Percentiles rank a stretch among this genome's conserved stretches.
Conservation (phyloP, 2,797 vertebrate species). For the Sarcoramphus papa region DNA sequence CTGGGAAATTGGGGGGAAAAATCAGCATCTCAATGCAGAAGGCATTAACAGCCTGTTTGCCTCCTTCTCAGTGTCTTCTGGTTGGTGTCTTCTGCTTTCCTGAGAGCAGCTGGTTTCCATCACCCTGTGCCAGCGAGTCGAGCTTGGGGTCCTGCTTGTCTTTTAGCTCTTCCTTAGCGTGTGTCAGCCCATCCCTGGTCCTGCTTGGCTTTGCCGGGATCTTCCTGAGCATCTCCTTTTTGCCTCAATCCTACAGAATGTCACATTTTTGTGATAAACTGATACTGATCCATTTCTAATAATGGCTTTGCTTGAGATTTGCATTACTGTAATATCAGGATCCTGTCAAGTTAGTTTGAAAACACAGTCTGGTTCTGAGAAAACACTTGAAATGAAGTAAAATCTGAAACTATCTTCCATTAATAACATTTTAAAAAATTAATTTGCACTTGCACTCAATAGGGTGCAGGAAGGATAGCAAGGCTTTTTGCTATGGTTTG, state of each 20-base stretch:
- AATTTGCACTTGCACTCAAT: not conserved
- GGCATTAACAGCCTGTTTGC: not conserved
- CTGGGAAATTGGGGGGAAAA: not conserved
- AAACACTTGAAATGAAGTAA: not conserved
- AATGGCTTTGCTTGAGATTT: not conserved
- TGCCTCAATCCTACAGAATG: accelerated
- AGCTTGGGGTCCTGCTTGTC: not conserved
- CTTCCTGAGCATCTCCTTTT: not conserved
- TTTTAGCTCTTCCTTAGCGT: not conserved
- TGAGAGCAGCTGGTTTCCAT: not conserved
- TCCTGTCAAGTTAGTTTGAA: not conserved
- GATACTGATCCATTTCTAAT: not conserved
- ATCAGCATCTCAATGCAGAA: not conserved
- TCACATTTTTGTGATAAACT: not conserved
- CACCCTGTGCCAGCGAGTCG: accelerated
- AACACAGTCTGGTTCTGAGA: not conserved
- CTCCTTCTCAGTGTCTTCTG: not conserved
- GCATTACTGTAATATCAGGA: not conserved
- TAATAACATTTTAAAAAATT: not conserved
- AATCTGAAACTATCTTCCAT: not conserved
- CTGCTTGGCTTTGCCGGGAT: not conserved
- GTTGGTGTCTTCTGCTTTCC: not conserved
- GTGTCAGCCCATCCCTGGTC: not conserved
- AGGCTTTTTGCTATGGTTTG: not conserved
- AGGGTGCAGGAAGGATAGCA: not conserved